Conservation (phyloP, 1,140 invertebrate genomes). For the Schlechtendalia chinensis region DNA sequence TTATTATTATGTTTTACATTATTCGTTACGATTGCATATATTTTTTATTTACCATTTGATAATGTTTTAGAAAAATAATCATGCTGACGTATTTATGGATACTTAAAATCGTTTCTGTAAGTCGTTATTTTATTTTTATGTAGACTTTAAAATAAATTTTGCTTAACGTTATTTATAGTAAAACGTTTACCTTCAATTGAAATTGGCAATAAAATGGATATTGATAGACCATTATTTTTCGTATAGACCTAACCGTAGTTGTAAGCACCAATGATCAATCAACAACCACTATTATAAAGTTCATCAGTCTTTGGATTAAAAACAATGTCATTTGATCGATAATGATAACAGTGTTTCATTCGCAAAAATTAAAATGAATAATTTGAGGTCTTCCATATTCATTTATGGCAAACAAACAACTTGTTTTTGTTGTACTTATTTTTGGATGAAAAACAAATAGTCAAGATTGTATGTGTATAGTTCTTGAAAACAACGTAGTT, state of each 20-base stretch:
- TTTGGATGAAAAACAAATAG: too few species aligned
- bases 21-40: too few species aligned
- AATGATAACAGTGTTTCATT: background rate
- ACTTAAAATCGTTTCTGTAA: background rate
- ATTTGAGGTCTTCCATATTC: too few species aligned
- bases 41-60: background rate
- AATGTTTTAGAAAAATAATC: background rate
- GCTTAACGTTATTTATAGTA: background rate
- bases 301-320: too few species aligned
- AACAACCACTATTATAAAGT: too few species aligned
- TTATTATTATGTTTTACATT: too few species aligned
- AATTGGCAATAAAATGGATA: conserved; percentile 10
- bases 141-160: background rate
- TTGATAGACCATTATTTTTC: background rate
- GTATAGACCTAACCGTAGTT: background rate
- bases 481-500: too few species aligned
- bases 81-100: background rate
- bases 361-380: too few species aligned
- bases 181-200: background rate
- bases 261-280: background rate
- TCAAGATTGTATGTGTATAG: too few species aligned
- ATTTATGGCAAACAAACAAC: too few species aligned
- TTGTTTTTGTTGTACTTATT: too few species aligned
- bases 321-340: background rate
- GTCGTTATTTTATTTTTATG: background rate